Percentiles rank a stretch among this genome's conserved stretches.
Conservation (phyloP, 2,888 invertebrate genomes). For the Amphimallon solstitiale region DNA sequence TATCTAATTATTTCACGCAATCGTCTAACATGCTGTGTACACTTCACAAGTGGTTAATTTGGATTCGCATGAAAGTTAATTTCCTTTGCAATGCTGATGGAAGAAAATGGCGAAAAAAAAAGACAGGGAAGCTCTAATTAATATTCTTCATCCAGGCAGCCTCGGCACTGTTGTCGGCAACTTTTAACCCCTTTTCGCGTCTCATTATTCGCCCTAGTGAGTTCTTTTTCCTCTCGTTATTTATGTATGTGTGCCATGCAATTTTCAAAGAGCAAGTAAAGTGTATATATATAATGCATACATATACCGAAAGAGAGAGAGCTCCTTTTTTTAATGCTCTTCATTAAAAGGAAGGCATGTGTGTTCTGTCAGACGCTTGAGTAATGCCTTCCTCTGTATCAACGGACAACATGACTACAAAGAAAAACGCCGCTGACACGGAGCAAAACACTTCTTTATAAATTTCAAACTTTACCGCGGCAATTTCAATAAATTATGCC, state of each 20-base stretch:
- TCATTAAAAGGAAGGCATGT: slow-evolving; percentile 57
- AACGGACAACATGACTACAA: slow-evolving; percentile 55
- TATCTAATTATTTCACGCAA: no score
- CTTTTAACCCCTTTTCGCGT: neutral
- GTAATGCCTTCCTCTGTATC: slow-evolving; percentile 57
- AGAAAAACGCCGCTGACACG: slow-evolving; percentile 59
- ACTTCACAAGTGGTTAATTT: neutral
- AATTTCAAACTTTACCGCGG: slow-evolving; percentile 52
- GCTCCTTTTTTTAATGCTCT: slow-evolving; percentile 42
- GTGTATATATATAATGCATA: neutral
- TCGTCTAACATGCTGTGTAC: no score
- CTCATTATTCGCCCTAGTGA: neutral
- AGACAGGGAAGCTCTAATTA: slow-evolving; percentile 13
- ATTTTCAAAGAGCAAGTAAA: slow-evolving; percentile 3
- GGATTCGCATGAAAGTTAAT: neutral
- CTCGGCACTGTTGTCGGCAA: neutral
- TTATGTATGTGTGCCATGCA: neutral
- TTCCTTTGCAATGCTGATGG: neutral
- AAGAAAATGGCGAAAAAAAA: neutral
- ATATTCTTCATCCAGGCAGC: slow-evolving; percentile 3
- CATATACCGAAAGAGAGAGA: slow-evolving; percentile 20
- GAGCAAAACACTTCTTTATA: slow-evolving; percentile 57
- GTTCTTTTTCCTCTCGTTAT: neutral
- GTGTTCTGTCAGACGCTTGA: slow-evolving; percentile 58
- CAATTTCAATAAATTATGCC: slow-evolving; percentile 51